These are phyloP conservation scores for Plestiodon gilberti DNA, from an alignment of 2,113 vertebrate species.

Conservation along the genomic window DNA sequence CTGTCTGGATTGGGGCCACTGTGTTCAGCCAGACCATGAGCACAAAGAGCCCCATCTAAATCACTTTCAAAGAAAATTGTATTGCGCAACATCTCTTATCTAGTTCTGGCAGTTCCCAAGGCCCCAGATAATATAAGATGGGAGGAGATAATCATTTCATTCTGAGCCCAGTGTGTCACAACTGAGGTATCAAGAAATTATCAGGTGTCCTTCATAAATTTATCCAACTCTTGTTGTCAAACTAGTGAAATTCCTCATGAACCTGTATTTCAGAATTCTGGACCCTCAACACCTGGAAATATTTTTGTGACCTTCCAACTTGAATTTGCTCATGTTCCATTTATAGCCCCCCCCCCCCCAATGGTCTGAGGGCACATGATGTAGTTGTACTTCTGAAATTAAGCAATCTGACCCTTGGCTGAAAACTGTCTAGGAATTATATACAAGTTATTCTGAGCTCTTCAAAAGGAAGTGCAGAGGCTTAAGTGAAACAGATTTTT, in stretches of 20 bases:
- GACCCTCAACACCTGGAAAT: background rate
- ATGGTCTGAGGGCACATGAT: background rate
- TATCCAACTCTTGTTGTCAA: background rate
- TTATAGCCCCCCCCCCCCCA: background rate
- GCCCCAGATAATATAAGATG: background rate
- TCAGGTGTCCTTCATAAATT: background rate
- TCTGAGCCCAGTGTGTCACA: background rate
- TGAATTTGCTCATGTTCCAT: background rate
- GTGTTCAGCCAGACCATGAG: background rate
- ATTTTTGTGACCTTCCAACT: background rate
- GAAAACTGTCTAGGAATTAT: background rate
- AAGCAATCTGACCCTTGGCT: background rate
- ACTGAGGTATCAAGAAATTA: background rate
- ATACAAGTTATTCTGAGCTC: background rate
- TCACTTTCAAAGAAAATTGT: background rate
- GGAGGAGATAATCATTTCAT: background rate
- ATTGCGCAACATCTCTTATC: background rate
- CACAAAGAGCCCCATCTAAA: background rate
- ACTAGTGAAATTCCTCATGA: background rate
- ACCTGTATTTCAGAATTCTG: background rate
- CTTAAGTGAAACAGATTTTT: background rate
- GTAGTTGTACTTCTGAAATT: background rate
- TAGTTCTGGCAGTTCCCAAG: background rate
- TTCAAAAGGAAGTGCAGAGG: background rate
- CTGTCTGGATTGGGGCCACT: background rate